These are phyloP conservation scores for Drosophila asahinai DNA, from an alignment of 1,140 invertebrate species.

Conservation along the genomic window DNA sequence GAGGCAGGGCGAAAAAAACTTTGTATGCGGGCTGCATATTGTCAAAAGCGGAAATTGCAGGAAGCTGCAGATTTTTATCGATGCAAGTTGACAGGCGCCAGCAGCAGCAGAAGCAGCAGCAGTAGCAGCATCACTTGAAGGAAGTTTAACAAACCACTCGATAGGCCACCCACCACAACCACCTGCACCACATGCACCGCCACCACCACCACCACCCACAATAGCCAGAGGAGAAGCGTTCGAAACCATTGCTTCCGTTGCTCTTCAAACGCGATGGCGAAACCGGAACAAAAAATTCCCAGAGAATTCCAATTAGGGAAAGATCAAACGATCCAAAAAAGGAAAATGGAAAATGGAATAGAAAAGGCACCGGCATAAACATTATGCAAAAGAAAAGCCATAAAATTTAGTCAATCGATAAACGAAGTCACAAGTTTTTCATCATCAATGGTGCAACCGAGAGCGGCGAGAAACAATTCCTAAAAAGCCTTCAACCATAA, in stretches of 20 bases:
- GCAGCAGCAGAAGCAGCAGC: constrained; percentile 52
- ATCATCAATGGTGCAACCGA: constrained; percentile 42
- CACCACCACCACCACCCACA: constrained; percentile 31
- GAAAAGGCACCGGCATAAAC: constrained; percentile 25
- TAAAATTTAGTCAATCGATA: constrained; percentile 58
- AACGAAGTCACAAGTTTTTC: constrained; percentile 58
- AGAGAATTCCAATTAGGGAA: constrained; percentile 43
- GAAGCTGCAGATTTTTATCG: constrained; percentile 67
- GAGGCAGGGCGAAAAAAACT: constrained; percentile 12
- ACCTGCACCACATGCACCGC: constrained; percentile 23
- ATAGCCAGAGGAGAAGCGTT: constrained; percentile 27
- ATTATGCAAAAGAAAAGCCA: constrained; percentile 26
- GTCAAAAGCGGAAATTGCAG: constrained; percentile 56
- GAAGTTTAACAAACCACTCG: constrained; percentile 35
- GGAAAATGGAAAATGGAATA: constrained; percentile 11
- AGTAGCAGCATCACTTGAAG: constrained; percentile 45
- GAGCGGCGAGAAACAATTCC: constrained; percentile 32
- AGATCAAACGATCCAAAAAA: constrained; percentile 53
- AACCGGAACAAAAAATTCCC: constrained; percentile 54
- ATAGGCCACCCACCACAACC: background rate
- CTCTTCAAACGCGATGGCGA: constrained; percentile 43
- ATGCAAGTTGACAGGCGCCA: constrained; percentile 68
- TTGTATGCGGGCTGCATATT: constrained; percentile 64
- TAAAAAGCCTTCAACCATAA: constrained; percentile 53
- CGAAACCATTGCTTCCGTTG: constrained; percentile 51